phyloP scores from a whole-genome alignment of 1,140 invertebrate genomes.

The Cylas formicarius region DNA sequence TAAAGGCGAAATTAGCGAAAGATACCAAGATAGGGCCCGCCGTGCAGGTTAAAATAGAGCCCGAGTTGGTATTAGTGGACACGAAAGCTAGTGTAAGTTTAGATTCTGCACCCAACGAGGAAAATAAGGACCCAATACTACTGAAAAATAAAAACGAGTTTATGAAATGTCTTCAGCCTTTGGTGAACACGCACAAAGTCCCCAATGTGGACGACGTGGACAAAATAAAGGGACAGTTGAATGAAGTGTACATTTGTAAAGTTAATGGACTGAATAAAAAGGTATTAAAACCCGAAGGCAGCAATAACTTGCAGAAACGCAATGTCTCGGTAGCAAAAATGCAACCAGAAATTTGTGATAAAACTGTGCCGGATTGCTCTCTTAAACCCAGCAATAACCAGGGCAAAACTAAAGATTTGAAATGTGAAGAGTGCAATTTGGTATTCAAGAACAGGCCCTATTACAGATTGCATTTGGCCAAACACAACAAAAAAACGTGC shows the following conservation, averaged over 20 bases:
- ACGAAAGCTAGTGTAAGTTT: background rate
- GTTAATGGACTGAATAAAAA: too few species aligned
- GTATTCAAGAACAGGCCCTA: slow-evolving; percentile 4
- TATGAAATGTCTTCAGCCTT: slow-evolving; percentile 6
- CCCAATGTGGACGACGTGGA: too few species aligned
- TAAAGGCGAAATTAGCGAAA: slow-evolving; percentile 7
- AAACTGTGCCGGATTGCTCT: background rate
- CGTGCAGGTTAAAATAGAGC: background rate
- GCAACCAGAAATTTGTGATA: too few species aligned
- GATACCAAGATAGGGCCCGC: background rate
- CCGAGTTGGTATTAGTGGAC: background rate
- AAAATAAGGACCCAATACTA: background rate
- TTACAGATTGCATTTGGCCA: slow-evolving; percentile 13
- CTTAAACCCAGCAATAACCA: background rate
- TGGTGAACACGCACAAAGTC: too few species aligned
- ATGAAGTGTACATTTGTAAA: too few species aligned
- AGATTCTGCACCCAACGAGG: background rate
- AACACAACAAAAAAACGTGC: slow-evolving; percentile 21
- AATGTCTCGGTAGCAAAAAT: too few species aligned
- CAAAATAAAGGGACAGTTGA: too few species aligned
- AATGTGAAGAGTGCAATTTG: slow-evolving; percentile 15
- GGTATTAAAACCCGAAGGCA: too few species aligned
- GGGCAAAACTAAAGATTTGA: background rate
- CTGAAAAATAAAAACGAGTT: too few species aligned
- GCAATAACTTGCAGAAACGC: too few species aligned